Evolutionary conservation across 2,888 invertebrate genomes (phyloP).

Genomic region (Hydroisotoma schaefferi): DNA sequence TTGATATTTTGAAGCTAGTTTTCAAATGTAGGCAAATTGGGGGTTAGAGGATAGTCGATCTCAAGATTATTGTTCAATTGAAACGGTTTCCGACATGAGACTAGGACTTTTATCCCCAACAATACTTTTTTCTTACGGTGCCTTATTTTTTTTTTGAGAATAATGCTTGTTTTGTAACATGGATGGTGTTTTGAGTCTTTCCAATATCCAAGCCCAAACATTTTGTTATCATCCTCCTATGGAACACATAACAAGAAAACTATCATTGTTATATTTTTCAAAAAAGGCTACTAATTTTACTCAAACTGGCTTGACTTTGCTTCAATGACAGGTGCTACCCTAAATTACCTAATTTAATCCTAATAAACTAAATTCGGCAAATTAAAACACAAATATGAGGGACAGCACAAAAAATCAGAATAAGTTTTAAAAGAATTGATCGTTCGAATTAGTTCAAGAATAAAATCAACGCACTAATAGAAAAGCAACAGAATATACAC

Average conservation of each 20-base stretch:
- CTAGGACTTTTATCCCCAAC: not conserved
- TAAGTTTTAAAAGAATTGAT: too few species aligned
- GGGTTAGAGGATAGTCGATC: not conserved
- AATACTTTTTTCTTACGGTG: not conserved
- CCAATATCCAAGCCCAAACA: constrained; percentile 34
- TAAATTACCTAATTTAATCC: not conserved
- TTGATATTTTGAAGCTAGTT: not conserved
- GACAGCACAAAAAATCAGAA: too few species aligned
- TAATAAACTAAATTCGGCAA: too few species aligned
- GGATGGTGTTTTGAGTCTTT: constrained; percentile 42
- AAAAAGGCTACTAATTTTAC: not conserved
- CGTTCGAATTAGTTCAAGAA: too few species aligned
- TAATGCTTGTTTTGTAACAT: constrained; percentile 20
- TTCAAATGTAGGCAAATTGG: not conserved
- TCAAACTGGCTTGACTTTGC: constrained; percentile 12
- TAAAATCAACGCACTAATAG: too few species aligned
- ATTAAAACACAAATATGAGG: too few species aligned
- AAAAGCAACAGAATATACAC: too few species aligned
- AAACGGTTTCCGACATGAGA: constrained; percentile 8
- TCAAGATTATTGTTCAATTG: constrained; percentile 10
- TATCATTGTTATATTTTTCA: not conserved
- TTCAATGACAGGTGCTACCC: not conserved
- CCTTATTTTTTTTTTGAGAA: too few species aligned
- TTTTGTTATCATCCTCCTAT: constrained; percentile 43
- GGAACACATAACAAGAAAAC: constrained; percentile 28